Percentiles rank a stretch among this genome's conserved stretches.
Evolutionary conservation across 2,113 vertebrate species (phyloP).

Genomic region (Phrynosoma platyrhinos): DNA sequence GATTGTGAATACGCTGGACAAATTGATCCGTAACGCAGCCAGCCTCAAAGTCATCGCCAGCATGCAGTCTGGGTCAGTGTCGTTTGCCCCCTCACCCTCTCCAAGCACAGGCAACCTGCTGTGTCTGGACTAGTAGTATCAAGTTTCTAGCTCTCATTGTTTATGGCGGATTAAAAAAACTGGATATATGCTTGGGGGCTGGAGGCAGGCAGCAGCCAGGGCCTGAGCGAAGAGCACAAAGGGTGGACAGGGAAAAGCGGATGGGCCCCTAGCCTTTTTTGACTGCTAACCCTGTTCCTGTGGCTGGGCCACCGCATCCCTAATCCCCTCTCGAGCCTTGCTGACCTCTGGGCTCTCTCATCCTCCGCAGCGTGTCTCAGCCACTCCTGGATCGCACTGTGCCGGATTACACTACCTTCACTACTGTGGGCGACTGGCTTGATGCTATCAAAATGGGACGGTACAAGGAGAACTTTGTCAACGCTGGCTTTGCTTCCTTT

Average conservation of each 20-base stretch:
- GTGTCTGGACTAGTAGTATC: conserved; percentile 2
- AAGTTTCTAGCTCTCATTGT: conserved; percentile 31
- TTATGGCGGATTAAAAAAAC: conserved; percentile 6
- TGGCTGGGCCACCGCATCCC: neutral
- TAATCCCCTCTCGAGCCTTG: conserved; percentile 15
- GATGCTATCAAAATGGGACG: conserved; percentile 99
- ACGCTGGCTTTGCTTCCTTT: conserved; percentile 96
- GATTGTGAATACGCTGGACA: conserved; percentile 97
- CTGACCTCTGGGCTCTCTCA: conserved; percentile 73
- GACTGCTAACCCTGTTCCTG: neutral
- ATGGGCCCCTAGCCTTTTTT: neutral
- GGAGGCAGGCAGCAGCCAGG: conserved; percentile 7
- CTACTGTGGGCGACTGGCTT: conserved; percentile 98
- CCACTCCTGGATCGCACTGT: conserved; percentile 97
- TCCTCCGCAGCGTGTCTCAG: conserved; percentile 88
- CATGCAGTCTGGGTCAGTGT: conserved; percentile 92
- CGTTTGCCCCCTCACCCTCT: conserved; percentile 38
- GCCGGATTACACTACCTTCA: conserved; percentile 98
- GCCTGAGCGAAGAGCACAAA: neutral
- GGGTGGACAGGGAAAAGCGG: conserved; percentile 20
- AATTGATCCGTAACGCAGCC: conserved; percentile 97
- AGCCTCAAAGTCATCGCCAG: conserved; percentile 97
- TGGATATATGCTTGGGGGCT: conserved; percentile 19
- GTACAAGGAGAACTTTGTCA: conserved; percentile 97
- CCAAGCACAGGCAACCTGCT: conserved; percentile 38